Conservation (phyloP, 1,140 invertebrate genomes). For the Rhynchophorus ferrugineus region DNA sequence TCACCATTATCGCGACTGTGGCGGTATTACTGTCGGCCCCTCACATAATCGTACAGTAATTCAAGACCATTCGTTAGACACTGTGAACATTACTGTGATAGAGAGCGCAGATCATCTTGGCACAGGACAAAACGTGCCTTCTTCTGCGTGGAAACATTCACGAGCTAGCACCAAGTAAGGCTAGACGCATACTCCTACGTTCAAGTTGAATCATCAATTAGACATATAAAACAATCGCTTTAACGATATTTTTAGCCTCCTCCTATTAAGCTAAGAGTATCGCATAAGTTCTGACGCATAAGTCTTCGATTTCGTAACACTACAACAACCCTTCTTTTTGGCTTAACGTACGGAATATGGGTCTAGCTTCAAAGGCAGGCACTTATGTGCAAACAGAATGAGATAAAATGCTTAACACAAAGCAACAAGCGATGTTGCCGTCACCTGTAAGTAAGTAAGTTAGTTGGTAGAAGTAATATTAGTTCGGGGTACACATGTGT, state of each 20-base stretch:
- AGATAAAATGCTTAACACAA: not conserved
- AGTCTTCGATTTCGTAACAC: no score
- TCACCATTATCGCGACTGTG: constrained; percentile 92
- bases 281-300: no score
- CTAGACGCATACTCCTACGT: no score
- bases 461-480: constrained; percentile 31
- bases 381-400: constrained; percentile 29
- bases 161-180: constrained; percentile 31
- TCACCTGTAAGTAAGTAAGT: no score
- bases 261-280: no score
- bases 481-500: constrained; percentile 37
- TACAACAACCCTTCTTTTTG: no score
- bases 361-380: constrained; percentile 39
- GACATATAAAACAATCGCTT: no score
- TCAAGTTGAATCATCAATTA: no score
- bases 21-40: constrained; percentile 89
- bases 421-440: no score
- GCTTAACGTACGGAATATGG: no score
- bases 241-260: no score
- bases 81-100: constrained; percentile 41
- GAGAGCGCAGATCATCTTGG: constrained; percentile 35
- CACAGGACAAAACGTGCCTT: constrained; percentile 36
- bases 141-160: constrained; percentile 35
- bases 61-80: constrained; percentile 16
- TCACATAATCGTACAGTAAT: constrained; percentile 88